Evolutionary conservation across 2,888 invertebrate genomes (phyloP).

Genomic region (Glaucopsyche alexis): DNA sequence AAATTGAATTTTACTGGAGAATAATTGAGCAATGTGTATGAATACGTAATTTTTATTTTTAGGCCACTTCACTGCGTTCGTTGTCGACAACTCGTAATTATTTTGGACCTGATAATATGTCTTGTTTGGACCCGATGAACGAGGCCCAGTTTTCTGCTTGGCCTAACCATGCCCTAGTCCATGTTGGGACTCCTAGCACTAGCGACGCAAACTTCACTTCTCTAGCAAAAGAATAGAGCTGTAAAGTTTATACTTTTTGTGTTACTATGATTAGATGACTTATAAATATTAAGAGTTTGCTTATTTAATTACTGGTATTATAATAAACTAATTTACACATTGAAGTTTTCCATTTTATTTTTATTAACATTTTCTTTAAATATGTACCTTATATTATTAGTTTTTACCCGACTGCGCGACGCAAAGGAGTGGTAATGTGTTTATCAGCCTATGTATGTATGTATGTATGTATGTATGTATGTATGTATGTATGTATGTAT

Average conservation of each 20-base stretch:
- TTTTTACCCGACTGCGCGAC: no score
- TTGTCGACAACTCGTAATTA: conserved; percentile 51
- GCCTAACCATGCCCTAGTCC: conserved; percentile 57
- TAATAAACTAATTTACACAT: no score
- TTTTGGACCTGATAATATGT: conserved; percentile 47
- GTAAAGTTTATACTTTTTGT: neutral
- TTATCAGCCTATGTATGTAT: no score
- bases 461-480: no score
- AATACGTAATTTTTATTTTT: conserved; percentile 28
- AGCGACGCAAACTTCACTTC: conserved; percentile 50
- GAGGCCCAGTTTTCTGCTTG: conserved; percentile 49
- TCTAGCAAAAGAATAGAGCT: conserved; percentile 50
- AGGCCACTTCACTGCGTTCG: conserved; percentile 71
- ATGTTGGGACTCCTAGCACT: conserved; percentile 60
- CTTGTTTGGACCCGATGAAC: conserved; percentile 58
- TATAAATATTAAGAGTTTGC: no score
- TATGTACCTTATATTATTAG: no score
- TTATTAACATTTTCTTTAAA: no score
- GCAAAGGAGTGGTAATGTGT: no score
- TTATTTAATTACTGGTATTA: no score
- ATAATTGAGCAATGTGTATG: neutral
- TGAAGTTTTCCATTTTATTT: no score
- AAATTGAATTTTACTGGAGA: neutral
- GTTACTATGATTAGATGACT: neutral
- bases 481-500: no score